A percentile compares a stretch with the other conserved stretches of the same genome.
phyloP scores from a whole-genome alignment of 2,888 invertebrate genomes.

The Synanthedon tipuliformis region DNA sequence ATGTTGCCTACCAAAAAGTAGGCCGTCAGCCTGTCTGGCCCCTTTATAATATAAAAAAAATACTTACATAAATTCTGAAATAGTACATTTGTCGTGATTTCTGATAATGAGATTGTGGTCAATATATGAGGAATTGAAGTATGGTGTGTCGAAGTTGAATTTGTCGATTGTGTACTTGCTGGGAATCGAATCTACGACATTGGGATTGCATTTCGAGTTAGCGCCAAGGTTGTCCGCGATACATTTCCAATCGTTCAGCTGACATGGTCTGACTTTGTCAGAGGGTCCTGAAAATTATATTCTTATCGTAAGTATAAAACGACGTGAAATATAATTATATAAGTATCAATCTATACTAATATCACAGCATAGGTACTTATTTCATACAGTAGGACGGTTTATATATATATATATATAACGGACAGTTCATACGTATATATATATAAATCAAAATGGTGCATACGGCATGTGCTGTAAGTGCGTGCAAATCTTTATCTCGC shows the following conservation, averaged over 20 bases:
- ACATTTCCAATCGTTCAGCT: slow-evolving; percentile 20
- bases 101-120: slow-evolving; percentile 28
- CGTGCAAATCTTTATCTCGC: too few relatives aligned
- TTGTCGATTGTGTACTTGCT: slow-evolving; percentile 13
- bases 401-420: too few relatives aligned
- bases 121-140: slow-evolving; percentile 40
- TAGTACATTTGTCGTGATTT: slow-evolving; percentile 34
- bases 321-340: too few relatives aligned
- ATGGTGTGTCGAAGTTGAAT: slow-evolving; percentile 31
- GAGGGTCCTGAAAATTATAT: background rate
- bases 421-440: too few relatives aligned
- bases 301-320: too few relatives aligned
- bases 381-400: too few relatives aligned
- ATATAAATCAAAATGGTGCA: too few relatives aligned
- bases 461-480: too few relatives aligned
- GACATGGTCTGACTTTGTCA: slow-evolving; percentile 29
- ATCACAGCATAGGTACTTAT: too few relatives aligned
- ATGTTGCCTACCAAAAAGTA: too few relatives aligned
- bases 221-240: slow-evolving; percentile 28
- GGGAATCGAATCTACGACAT: slow-evolving; percentile 21
- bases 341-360: too few relatives aligned
- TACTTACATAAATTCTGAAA: slow-evolving; percentile 32
- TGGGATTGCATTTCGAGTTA: slow-evolving; percentile 31
- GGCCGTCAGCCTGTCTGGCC: too few relatives aligned
- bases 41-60: background rate